Evolutionary conservation across 1,140 invertebrate species (phyloP).

Genomic region (Eciton burchellii): DNA sequence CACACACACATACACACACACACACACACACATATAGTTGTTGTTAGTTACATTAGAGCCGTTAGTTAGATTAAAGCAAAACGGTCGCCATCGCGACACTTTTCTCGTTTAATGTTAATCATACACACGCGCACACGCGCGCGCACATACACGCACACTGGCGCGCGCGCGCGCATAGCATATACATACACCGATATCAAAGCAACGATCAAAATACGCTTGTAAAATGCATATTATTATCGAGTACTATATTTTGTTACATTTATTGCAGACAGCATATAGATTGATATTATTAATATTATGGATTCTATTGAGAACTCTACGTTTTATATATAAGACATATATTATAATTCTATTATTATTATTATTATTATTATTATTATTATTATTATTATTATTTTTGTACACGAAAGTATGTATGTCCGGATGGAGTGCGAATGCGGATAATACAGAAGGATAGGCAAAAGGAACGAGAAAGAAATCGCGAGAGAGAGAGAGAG

Average conservation of each 20-base stretch:
- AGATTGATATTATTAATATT: conserved; percentile 83
- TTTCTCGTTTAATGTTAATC: conserved; percentile 54
- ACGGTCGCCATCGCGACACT: conserved; percentile 44
- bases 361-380: conserved; percentile 71
- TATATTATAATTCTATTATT: conserved; percentile 61
- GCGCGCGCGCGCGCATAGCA: not conserved
- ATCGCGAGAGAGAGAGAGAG: conserved; percentile 40
- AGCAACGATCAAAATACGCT: conserved; percentile 86
- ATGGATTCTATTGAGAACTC: conserved; percentile 81
- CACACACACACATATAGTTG: conserved; percentile 33
- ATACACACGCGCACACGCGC: conserved; percentile 37
- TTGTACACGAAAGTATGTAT: conserved; percentile 68
- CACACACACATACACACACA: conserved; percentile 30
- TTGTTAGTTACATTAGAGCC: conserved; percentile 48
- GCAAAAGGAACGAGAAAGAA: not conserved
- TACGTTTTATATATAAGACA: conserved; percentile 63
- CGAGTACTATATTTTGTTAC: conserved; percentile 85
- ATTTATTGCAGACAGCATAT: conserved; percentile 83
- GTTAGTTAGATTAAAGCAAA: conserved; percentile 60
- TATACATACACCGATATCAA: conserved; percentile 80
- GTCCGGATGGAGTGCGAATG: conserved; percentile 63
- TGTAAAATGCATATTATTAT: conserved; percentile 85
- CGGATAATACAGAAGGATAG: conserved; percentile 34
- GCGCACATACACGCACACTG: too few species aligned
- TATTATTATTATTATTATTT: conserved; percentile 72